Conservation (phyloP, 2,113 vertebrate genomes). For the Oreocharis arfaki region DNA sequence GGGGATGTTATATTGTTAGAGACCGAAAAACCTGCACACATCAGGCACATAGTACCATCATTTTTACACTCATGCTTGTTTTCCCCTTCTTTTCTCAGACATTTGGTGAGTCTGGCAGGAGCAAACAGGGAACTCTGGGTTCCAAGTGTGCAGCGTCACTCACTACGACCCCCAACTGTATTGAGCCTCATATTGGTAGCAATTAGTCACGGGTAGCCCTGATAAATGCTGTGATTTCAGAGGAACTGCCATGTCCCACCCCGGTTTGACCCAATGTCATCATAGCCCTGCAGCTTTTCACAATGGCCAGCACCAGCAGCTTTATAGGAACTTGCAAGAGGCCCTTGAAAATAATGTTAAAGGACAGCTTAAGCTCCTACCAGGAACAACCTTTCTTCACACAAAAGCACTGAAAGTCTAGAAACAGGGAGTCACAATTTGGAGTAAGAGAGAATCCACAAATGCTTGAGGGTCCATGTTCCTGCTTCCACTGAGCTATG, state of each 20-base stretch:
- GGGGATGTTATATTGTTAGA: background rate
- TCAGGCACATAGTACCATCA: accelerated
- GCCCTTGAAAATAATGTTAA: background rate
- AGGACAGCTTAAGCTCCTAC: background rate
- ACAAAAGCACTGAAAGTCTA: background rate
- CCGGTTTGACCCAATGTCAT: background rate
- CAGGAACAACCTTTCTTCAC: background rate
- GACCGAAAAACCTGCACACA: background rate
- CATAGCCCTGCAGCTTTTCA: background rate
- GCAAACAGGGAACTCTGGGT: background rate
- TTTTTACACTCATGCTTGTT: background rate
- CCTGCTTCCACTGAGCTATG: background rate
- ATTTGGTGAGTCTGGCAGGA: background rate
- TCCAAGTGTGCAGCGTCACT: background rate
- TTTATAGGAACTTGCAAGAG: background rate
- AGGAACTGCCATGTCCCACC: background rate
- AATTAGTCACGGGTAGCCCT: background rate
- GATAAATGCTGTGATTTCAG: background rate
- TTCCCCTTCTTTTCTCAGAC: background rate
- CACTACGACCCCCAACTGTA: background rate
- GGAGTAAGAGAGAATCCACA: background rate
- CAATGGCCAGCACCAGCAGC: accelerated
- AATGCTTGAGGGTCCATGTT: background rate
- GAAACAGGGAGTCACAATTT: background rate
- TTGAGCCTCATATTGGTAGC: background rate